Base-by-base conservation (phyloP, 1,140 invertebrate species). In the Acromyrmex echinatior region DNA sequence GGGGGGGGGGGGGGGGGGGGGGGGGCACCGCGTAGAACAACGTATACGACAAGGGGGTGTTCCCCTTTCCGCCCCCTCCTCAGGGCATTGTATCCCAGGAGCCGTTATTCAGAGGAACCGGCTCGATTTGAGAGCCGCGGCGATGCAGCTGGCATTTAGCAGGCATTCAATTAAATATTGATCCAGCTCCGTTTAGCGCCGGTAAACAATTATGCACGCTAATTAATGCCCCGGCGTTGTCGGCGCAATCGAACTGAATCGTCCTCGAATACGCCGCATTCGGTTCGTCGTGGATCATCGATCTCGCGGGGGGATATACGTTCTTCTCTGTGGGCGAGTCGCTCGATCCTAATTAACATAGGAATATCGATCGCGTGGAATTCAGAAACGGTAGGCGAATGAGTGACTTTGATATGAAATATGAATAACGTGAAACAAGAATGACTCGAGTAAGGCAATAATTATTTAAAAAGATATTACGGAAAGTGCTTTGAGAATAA, bases 101-200 rank as follows among this genome's bases (percentile, higher is more conserved):
- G 85, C 89, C 90, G 91, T 91, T 92, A 93, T 93, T 93, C 90
- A 93, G 90, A 93, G 86, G 78, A 91, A 84, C 87, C 91, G 84
- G 90, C 92, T 94, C 91, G 93, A 95, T 93, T 93, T 93, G 92
- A 94, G 93, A 93, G 91, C 90, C 88, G 90, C 90, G 80, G 89
- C 91, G 93, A 94, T 94, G 92, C 92, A 93, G 92, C 93, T 94
- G 94, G 94, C 93, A 95, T 94, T 95, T 94, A 94, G 92, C 93
- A 93, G 94, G 92, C 92, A 94, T 95, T 95, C 95, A 94, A 95
- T 95, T 94, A 95, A 95, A 95, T 95, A 95, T 95, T 95, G 95
- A 95, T 95, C 93, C 94, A 92, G 91, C 91, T 93, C 93, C 91
- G 92, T 94, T 95, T 94, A 94, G 92, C 92, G 88, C 92, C 91